phyloP scores from a whole-genome alignment of 2,888 invertebrate species.

The Drosophila colorata region DNA sequence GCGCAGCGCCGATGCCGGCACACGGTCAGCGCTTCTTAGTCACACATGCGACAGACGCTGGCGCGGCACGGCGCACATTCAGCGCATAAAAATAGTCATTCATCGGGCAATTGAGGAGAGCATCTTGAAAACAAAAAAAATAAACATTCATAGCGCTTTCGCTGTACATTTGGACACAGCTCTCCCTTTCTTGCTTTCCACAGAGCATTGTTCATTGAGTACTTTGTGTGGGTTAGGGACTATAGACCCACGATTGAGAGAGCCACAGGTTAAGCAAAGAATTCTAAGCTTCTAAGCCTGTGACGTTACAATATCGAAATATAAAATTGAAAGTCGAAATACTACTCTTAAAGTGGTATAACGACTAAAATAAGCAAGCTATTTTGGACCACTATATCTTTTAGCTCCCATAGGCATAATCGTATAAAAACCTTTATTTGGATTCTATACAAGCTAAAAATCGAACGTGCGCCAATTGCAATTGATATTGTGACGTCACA shows the following conservation, averaged over 20 bases:
- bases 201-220: conserved; percentile 58
- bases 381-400: too few species aligned
- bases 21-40: conserved; percentile 43
- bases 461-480: too few species aligned
- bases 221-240: conserved; percentile 40
- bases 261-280: too few species aligned
- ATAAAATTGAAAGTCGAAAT: too few species aligned
- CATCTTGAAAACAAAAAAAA: conserved; percentile 13
- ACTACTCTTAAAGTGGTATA: too few species aligned
- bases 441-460: too few species aligned
- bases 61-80: conserved; percentile 11
- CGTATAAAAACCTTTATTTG: too few species aligned
- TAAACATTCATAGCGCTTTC: conserved; percentile 71
- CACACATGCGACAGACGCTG: conserved; percentile 40
- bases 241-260: conserved; percentile 29
- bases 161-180: conserved; percentile 35
- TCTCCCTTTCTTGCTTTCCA: conserved; percentile 24
- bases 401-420: too few species aligned
- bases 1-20: conserved; percentile 39
- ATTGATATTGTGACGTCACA: too few species aligned
- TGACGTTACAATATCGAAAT: too few species aligned
- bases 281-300: too few species aligned
- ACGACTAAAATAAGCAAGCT: too few species aligned
- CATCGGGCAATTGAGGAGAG: conserved; percentile 43
- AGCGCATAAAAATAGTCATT: conserved; percentile 60